Conservation (phyloP, 2,797 vertebrate genomes). For the Sebastiscus tertius region DNA sequence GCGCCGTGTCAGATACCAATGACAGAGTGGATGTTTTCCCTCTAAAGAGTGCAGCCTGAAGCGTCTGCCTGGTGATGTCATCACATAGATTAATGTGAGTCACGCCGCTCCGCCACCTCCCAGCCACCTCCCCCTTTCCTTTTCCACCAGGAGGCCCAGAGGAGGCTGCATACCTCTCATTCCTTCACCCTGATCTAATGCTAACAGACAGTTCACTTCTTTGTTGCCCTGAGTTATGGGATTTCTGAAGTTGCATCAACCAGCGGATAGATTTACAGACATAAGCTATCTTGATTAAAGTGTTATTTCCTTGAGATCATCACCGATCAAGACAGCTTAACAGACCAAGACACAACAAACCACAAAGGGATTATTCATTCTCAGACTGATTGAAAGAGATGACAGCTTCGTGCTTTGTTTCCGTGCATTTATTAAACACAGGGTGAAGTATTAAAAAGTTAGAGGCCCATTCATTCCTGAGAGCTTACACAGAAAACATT, state of each 20-base stretch:
- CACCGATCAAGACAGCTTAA: neutral
- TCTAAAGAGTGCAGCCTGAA: conserved; percentile 22
- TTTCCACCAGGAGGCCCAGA: conserved; percentile 46
- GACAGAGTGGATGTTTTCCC: conserved; percentile 50
- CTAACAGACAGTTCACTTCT: conserved; percentile 30
- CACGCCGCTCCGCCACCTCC: conserved; percentile 23
- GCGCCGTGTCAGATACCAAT: neutral
- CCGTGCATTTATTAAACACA: neutral
- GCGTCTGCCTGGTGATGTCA: conserved; percentile 60
- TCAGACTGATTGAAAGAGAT: neutral
- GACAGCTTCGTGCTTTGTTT: neutral
- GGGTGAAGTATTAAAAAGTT: neutral
- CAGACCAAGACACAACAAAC: conserved; percentile 18
- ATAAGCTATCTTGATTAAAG: conserved; percentile 4
- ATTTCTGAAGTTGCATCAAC: conserved; percentile 43
- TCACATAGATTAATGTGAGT: conserved; percentile 49
- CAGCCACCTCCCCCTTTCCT: conserved; percentile 6
- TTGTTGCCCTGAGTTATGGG: conserved; percentile 36
- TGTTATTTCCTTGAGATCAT: conserved; percentile 5
- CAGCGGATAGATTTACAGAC: conserved; percentile 35
- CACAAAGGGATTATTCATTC: neutral
- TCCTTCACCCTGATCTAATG: conserved; percentile 52
- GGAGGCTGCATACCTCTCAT: conserved; percentile 56
- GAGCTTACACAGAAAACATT: neutral
- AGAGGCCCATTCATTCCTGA: neutral